Percentiles rank a stretch among this genome's conserved stretches.
phyloP scores from a whole-genome alignment of 2,888 invertebrate genomes.

The Scrobipalpa atriplicella region DNA sequence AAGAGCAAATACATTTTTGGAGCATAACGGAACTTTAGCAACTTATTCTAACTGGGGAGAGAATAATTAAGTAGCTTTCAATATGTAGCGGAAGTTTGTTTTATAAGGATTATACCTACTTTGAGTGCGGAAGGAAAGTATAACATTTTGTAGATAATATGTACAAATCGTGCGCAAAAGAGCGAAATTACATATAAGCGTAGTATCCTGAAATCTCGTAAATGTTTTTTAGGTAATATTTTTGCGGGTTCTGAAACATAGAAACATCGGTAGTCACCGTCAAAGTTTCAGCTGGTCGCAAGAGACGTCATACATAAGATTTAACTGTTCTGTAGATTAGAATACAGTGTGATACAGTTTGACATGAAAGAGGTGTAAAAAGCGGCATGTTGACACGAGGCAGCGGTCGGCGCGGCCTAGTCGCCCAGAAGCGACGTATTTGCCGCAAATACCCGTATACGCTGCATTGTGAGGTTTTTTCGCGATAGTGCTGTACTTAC shows the following conservation, averaged over 20 bases:
- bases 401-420: conserved; percentile 12
- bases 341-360: no score
- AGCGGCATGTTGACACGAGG: conserved; percentile 11
- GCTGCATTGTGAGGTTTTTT: conserved; percentile 12
- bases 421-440: conserved; percentile 33
- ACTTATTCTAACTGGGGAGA: conserved; percentile 6
- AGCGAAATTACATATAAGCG: no score
- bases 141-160: not conserved
- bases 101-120: conserved; percentile 5
- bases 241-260: no score
- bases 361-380: not conserved
- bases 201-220: no score
- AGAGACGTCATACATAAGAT: no score
- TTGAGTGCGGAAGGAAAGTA: not conserved
- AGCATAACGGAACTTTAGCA: conserved; percentile 12
- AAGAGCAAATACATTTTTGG: not conserved
- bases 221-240: no score
- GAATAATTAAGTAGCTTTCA: conserved; percentile 22
- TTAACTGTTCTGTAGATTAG: no score
- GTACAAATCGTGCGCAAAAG: no score
- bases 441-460: conserved; percentile 52
- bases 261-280: no score
- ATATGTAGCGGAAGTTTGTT: not conserved
- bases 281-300: no score
- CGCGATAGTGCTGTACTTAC: not conserved